Base-by-base conservation (phyloP, 2,888 invertebrate species). In the Netelia inedita region DNA sequence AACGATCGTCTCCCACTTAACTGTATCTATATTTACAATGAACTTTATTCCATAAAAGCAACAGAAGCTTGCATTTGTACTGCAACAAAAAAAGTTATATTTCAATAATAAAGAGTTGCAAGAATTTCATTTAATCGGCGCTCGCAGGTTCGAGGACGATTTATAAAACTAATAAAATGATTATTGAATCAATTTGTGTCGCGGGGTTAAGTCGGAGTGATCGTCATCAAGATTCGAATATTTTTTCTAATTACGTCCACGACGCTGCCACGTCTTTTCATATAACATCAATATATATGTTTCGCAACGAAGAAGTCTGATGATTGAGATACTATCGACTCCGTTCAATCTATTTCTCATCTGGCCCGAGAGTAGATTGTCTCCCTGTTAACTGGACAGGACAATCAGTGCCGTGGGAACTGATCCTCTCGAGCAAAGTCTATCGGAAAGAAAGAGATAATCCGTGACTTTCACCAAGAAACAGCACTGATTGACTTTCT, bases 401-500 rank as follows among this genome's bases (percentile, higher is more conserved):
- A 59, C 43, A 79, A 71, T 79, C 79, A 71, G 63, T 21, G 8
- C 53, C 5, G 16, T 11, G 16, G 10, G 16, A 50, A 11, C 28
- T 63, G 35, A 63, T 53, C 16, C 50, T 69, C 9, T 57, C 69
- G 63, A 61, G 63, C 55, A 46, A 57, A 74, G 53, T 53, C 11
- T 11, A 35, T 53, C 41, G 28, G 35, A 23, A 21, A 50, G 74
- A 28, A 73, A 9, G 55, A 55, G 46, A 46, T 57, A 66, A 57
- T 72, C 55, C 16, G 72, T 65, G 72, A 35, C 53, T 72, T 79
- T 66, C 14, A 19, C 79, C 19, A 57, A 57, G 73, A 57, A 55
- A 57, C 55, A 43, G 55, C 73, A 16, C 71, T 65, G 72, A 79
- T 79, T 79, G 65, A 73, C 73, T 73, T 66, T 79, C 66, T 9